Conservation (phyloP, 64 coral and sea anemone genomes). For the Montipora foliosa region DNA sequence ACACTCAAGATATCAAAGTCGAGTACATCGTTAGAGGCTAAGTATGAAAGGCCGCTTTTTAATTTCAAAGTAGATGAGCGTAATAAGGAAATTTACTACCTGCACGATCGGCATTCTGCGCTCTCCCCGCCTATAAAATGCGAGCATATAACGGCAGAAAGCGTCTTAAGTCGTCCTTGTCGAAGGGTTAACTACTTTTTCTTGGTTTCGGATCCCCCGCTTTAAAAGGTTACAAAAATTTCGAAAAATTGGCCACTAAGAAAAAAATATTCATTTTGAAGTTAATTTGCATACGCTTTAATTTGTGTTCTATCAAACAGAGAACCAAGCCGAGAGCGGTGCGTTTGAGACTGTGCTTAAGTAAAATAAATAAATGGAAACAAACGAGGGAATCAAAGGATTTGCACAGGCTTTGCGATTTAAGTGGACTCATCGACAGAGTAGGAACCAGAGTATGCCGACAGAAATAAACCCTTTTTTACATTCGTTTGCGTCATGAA, state of each 20-base stretch:
- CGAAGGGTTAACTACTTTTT: background rate
- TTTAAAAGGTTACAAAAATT: background rate
- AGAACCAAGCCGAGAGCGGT: background rate
- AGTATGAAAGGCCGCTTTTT: background rate
- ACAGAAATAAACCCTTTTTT: conserved; percentile 22
- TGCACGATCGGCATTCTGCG: too few species aligned
- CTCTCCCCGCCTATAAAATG: background rate
- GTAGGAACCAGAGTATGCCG: conserved; percentile 22
- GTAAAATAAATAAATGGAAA: background rate
- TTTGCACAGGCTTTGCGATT: conserved; percentile 2
- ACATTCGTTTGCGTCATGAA: conserved; percentile 40
- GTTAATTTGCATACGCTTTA: conserved; percentile 31
- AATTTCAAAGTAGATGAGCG: too few species aligned
- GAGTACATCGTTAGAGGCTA: background rate
- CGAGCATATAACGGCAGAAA: background rate
- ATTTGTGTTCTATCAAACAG: background rate
- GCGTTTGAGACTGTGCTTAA: background rate
- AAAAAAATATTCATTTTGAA: background rate
- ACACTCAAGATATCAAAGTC: background rate
- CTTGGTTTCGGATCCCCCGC: background rate
- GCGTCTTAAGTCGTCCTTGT: background rate
- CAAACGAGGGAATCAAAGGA: background rate
- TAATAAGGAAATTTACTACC: too few species aligned
- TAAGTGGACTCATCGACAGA: background rate
- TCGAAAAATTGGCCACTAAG: background rate